Evolutionary conservation across 2,113 vertebrate species (phyloP), one percentile per base, ranked within the genome.

Genomic region (Petrocephalus microphthalmus): DNA sequence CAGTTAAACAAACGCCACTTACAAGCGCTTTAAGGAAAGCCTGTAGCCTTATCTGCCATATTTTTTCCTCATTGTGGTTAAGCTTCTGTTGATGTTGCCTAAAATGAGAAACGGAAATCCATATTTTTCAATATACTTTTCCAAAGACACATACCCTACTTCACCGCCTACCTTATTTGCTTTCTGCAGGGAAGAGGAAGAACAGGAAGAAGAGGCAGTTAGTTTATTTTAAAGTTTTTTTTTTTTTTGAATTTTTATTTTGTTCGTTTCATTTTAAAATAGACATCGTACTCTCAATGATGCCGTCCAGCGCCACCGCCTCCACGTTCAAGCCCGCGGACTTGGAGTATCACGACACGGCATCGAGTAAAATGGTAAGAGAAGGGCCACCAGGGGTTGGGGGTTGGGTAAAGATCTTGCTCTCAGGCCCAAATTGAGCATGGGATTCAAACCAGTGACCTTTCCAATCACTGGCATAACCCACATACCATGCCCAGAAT

Each of bases 241-340:
- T 88, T 88, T 88, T n/a, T 47, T 87, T 87, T 87, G 60, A 64
- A 20, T 87, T 86, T 88, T 86, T 3, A 84, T 89, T 87, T 88
- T 37, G 85, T 90, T 84, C 42, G 42, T 57, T 88, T 85, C 52
- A 71, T 67, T 89, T 88, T 88, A 88, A 56, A 83, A 83, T 20
- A 89, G 82, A 78, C 25, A 64, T 17, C 71, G 83, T 86, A 85
- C 53, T 87, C 84, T 91, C 88, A 89, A 92, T 90, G 83, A 95
- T 95, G 95, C 95, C 94, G 86, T 95, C 95, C 93, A 95, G 93
- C 67, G 92, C 89, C 74, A 53, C 90, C 56, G 84, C 89, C 74
- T 57, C 91, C 51, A 88, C 90, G 37, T 89, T 89, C 92, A 93
- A 91, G 89, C 90, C 91, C 84, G 89, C 91, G 51, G 91, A 92